Base-by-base conservation (phyloP, 2,797 vertebrate genomes). In the Coracias cyanogaster region DNA sequence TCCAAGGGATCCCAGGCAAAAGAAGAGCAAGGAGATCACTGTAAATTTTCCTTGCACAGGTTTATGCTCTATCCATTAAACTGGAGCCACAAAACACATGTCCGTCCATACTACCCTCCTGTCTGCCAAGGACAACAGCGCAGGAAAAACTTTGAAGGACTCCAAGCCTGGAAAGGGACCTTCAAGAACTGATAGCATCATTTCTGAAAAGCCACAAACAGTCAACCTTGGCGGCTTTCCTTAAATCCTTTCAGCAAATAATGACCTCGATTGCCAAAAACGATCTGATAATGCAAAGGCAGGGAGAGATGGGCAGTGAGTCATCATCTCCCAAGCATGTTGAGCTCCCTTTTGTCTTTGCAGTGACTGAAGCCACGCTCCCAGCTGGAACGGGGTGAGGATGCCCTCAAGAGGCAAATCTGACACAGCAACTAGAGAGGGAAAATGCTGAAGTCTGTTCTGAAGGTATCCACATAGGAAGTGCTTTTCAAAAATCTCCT, bases 351-450 rank as follows among this genome's bases (percentile, higher is more conserved):
- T 54, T 90, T 16, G 35, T 21, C 77, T 73, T 15, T 7, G 76
- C 55, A 21, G 64, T 2, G 55, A 24, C 67, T 61, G 46, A 35
- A 86, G 82, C 62, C 78, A 26, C 9, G 7, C 48, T 91, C 71
- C 60, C 74, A 73, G 78, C 82, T 39, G 76, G 82, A 93, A 69
- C 8, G 0, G 79, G 89, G 31, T 31, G 92, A 96, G 89, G 89
- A 94, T 97, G 96, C 96, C 95, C 96, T 89, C 96, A 93, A 85
- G 92, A 96, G 95, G 96, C 86, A 95, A 88, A 94, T 28, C 72
- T 48, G 37, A 89, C 91, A 85, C 76, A 93, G 79, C 76, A 80
- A 15, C 57, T 4, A 61, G 28, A 41, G 64, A 66, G n/a, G 77
- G 39, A 60, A 89, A 94, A 94, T 3, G 65, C 39, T 48, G 52